phyloP scores from a whole-genome alignment of 2,888 invertebrate species.

The Cephus runcator region DNA sequence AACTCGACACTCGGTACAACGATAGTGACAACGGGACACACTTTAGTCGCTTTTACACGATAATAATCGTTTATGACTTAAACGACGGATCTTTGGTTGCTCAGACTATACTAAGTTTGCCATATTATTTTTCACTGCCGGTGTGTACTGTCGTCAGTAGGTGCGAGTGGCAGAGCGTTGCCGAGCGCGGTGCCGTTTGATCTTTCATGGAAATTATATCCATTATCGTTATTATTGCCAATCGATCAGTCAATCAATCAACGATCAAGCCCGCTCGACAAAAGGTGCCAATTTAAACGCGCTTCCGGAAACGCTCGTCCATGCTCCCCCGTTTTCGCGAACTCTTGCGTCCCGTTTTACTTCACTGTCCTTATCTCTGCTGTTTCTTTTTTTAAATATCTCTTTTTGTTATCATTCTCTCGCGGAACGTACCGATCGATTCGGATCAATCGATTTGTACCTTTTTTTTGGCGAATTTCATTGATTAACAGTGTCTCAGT shows the following conservation, averaged over 20 bases:
- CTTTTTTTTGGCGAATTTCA: not conserved
- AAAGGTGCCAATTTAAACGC: not conserved
- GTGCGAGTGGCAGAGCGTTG: not conserved
- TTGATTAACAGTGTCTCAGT: not conserved
- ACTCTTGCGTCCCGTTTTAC: not conserved
- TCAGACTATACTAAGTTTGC: constrained; percentile 58
- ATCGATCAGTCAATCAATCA: not conserved
- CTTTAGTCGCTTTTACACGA: not conserved
- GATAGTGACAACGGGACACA: not conserved
- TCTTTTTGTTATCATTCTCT: not conserved
- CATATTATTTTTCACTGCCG: constrained; percentile 31
- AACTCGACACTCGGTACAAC: not conserved
- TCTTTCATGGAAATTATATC: not conserved
- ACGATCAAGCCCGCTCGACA: not conserved
- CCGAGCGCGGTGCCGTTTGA: not conserved
- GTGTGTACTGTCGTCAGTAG: not conserved
- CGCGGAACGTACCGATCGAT: not conserved
- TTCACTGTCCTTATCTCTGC: not conserved
- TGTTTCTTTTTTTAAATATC: constrained; percentile 1
- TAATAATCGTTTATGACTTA: constrained; percentile 33
- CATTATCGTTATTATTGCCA: not conserved
- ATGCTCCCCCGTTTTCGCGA: not conserved
- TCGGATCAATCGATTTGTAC: not conserved
- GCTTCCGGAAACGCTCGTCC: not conserved
- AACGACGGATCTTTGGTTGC: constrained; percentile 43